phyloP scores from a whole-genome alignment of 2,888 invertebrate species.

The Chloroclystis v-ata region DNA sequence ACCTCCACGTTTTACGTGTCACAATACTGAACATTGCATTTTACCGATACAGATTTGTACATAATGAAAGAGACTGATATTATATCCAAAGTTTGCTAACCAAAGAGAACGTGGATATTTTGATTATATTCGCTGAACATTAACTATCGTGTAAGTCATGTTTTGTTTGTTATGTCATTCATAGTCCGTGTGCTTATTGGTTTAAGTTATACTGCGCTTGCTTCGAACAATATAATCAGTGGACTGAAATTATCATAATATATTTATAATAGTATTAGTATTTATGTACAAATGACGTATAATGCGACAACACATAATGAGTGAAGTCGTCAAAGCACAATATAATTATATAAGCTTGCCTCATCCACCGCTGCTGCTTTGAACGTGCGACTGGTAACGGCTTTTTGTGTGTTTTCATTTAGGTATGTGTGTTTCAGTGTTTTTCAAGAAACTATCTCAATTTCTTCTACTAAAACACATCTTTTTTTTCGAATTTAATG shows the following conservation, averaged over 20 bases:
- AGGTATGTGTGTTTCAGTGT: constrained; percentile 30
- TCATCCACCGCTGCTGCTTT: constrained; percentile 56
- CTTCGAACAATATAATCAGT: constrained; percentile 54
- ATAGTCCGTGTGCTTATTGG: constrained; percentile 76
- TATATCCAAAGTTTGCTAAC: constrained; percentile 65
- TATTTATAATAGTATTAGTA: constrained; percentile 16
- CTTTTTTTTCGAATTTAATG: constrained; percentile 21
- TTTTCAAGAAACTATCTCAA: constrained; percentile 20
- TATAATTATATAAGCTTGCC: constrained; percentile 45
- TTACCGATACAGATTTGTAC: constrained; percentile 59
- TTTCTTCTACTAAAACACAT: constrained; percentile 15
- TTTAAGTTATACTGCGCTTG: constrained; percentile 61
- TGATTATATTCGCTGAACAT: constrained; percentile 67
- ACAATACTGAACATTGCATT: constrained; percentile 71
- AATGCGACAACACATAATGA: constrained; percentile 5
- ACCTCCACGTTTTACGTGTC: constrained; percentile 81
- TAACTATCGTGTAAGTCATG: constrained; percentile 75
- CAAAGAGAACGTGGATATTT: constrained; percentile 69
- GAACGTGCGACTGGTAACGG: constrained; percentile 38
- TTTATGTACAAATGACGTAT: constrained; percentile 17
- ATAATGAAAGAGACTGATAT: constrained; percentile 74
- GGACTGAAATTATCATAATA: constrained; percentile 27
- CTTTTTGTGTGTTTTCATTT: constrained; percentile 28
- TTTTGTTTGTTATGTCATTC: constrained; percentile 76
- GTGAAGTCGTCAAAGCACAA: constrained; percentile 40